Evolutionary conservation across 2,888 invertebrate genomes (phyloP).

Genomic region (Cremastobaeus sp.): DNA sequence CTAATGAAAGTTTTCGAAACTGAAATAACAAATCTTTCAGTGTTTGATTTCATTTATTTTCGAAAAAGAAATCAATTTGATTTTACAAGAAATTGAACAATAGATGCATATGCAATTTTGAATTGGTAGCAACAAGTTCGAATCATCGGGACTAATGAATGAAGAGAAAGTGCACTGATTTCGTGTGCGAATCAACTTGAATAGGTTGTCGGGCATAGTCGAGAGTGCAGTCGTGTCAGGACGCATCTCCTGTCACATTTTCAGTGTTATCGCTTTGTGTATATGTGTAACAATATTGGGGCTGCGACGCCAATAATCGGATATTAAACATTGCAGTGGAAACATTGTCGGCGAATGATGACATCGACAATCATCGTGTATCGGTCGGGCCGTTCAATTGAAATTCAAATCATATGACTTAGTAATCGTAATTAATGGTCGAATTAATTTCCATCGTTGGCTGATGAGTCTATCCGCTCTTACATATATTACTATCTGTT

Average conservation of each 20-base stretch:
- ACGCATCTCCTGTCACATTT: constrained; percentile 54
- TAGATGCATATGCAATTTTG: too few species aligned
- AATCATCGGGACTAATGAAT: constrained; percentile 11
- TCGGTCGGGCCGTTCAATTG: constrained; percentile 40
- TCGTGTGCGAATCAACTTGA: constrained; percentile 32
- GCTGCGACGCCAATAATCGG: constrained; percentile 61
- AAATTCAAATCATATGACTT: constrained; percentile 55
- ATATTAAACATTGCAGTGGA: constrained; percentile 62
- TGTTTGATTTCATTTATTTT: background rate
- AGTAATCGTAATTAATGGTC: constrained; percentile 52
- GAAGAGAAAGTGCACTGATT: constrained; percentile 35
- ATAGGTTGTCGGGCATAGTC: constrained; percentile 44
- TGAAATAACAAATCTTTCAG: too few species aligned
- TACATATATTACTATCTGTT: constrained; percentile 17
- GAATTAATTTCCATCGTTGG: constrained; percentile 47
- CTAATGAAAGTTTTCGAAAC: constrained; percentile 13
- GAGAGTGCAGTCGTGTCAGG: constrained; percentile 32
- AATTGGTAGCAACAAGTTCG: constrained; percentile 47
- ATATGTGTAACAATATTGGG: constrained; percentile 60
- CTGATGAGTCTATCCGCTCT: background rate
- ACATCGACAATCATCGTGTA: constrained; percentile 42
- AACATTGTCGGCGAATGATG: constrained; percentile 45
- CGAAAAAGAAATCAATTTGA: too few species aligned
- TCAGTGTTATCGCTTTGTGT: constrained; percentile 24
- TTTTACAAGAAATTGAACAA: too few species aligned